Evolutionary conservation across 2,888 invertebrate species (phyloP).

Genomic region (Noctua janthina): DNA sequence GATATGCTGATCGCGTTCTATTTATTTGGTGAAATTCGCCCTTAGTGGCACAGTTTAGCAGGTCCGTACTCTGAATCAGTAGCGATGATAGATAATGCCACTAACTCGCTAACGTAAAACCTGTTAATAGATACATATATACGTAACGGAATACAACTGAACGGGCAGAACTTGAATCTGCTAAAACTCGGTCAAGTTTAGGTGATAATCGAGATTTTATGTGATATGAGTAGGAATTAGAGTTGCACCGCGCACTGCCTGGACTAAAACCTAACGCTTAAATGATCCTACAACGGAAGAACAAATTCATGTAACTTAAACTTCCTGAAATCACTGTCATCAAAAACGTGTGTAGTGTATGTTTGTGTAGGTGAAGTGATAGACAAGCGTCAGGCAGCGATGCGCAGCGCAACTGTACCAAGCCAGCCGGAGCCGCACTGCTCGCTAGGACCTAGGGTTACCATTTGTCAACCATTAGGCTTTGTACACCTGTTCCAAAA

Average conservation of each 20-base stretch:
- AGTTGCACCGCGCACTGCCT: constrained; percentile 64
- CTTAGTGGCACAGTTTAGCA: background rate
- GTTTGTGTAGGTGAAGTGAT: constrained; percentile 48
- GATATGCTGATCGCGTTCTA: background rate
- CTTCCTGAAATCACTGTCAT: constrained; percentile 29
- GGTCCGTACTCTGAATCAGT: background rate
- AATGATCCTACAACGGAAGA: constrained; percentile 1
- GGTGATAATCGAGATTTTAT: background rate
- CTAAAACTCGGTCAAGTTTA: background rate
- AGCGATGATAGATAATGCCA: background rate
- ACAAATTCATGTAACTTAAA: background rate
- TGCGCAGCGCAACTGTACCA: constrained; percentile 67
- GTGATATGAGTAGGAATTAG: constrained; percentile 1
- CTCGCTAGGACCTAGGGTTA: background rate
- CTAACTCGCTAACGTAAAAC: constrained; percentile 1
- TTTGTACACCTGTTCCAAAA: background rate
- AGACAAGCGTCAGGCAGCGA: constrained; percentile 63
- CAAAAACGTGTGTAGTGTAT: constrained; percentile 29
- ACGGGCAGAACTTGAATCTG: background rate
- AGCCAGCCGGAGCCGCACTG: constrained; percentile 76
- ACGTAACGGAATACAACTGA: background rate
- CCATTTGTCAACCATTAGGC: background rate
- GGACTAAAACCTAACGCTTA: constrained; percentile 3
- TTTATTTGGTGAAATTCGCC: background rate
- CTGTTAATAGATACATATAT: background rate